phyloP scores from a whole-genome alignment of 2,888 invertebrate species.

The Himalopsyche kuldschensis region DNA sequence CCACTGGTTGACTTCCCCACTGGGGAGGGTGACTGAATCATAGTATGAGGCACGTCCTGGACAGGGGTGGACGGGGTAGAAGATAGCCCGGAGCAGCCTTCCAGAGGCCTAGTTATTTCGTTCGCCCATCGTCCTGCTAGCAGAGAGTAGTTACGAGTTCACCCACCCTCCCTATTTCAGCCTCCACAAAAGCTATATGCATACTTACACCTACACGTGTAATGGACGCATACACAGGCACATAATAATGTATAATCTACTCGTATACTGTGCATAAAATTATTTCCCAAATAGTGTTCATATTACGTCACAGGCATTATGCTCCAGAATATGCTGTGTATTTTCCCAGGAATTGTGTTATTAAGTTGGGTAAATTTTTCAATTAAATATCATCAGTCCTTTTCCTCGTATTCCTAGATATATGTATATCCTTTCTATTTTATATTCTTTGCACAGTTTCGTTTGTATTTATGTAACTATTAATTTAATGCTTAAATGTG shows the following conservation, averaged over 20 bases:
- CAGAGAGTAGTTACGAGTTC: background rate
- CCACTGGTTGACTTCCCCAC: background rate
- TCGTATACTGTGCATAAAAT: background rate
- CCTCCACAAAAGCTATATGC: background rate
- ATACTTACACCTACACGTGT: slow-evolving; percentile 8
- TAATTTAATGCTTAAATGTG: no score
- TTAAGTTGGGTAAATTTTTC: background rate
- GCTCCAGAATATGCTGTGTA: background rate
- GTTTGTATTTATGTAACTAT: no score
- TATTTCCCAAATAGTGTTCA: background rate
- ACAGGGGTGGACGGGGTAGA: slow-evolving; percentile 1
- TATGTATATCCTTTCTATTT: no score
- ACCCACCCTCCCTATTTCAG: background rate
- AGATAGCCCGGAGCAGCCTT: slow-evolving; percentile 1
- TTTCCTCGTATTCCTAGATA: background rate
- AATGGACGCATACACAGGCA: slow-evolving; percentile 34
- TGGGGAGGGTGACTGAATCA: background rate
- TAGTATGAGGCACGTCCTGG: background rate
- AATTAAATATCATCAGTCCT: background rate
- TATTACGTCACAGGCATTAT: background rate
- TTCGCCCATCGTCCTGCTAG: slow-evolving; percentile 7
- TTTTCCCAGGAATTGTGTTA: background rate
- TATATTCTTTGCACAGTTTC: no score
- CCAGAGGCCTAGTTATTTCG: slow-evolving; percentile 2
- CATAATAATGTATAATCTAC: slow-evolving; percentile 37